Conservation (phyloP, 2,113 vertebrate genomes). For the Caranx ignobilis region DNA sequence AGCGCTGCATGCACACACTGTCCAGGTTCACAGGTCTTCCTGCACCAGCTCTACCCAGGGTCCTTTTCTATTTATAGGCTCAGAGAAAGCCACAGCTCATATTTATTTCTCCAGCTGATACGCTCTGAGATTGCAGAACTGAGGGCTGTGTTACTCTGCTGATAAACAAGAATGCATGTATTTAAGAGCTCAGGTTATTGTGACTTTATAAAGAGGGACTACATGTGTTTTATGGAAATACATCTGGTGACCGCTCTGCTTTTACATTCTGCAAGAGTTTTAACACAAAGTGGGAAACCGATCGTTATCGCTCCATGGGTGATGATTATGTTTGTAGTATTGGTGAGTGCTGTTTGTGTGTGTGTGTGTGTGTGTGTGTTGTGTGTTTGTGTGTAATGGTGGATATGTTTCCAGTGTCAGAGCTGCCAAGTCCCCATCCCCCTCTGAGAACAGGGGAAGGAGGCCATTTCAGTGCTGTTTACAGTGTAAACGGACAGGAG, state of each 20-base stretch:
- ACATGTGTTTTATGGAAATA: constrained; percentile 4
- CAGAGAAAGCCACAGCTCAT: constrained; percentile 36
- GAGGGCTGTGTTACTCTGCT: constrained; percentile 26
- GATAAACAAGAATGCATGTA: constrained; percentile 27
- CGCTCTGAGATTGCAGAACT: constrained; percentile 21
- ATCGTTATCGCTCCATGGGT: constrained; percentile 17
- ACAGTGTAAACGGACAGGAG: constrained; percentile 57
- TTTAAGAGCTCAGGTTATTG: constrained; percentile 35
- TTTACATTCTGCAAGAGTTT: constrained; percentile 5
- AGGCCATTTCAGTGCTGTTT: constrained; percentile 51
- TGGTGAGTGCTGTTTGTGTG: constrained; percentile 25
- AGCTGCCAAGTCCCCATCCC: constrained; percentile 35
- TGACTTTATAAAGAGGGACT: constrained; percentile 18
- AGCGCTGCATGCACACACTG: constrained; percentile 20
- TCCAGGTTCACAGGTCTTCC: constrained; percentile 22
- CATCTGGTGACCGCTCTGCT: constrained; percentile 1
- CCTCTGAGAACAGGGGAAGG: constrained; percentile 41
- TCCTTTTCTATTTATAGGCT: constrained; percentile 36
- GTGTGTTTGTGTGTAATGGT: constrained; percentile 31
- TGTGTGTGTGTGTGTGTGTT: constrained; percentile 31
- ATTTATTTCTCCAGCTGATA: constrained; percentile 57
- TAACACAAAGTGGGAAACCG: background rate
- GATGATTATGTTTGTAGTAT: constrained; percentile 21
- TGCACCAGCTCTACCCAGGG: constrained; percentile 2
- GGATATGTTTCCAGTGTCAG: constrained; percentile 26